These are phyloP conservation scores for Bombus ignitus DNA, from an alignment of 1,140 invertebrate species.

Conservation along the genomic window DNA sequence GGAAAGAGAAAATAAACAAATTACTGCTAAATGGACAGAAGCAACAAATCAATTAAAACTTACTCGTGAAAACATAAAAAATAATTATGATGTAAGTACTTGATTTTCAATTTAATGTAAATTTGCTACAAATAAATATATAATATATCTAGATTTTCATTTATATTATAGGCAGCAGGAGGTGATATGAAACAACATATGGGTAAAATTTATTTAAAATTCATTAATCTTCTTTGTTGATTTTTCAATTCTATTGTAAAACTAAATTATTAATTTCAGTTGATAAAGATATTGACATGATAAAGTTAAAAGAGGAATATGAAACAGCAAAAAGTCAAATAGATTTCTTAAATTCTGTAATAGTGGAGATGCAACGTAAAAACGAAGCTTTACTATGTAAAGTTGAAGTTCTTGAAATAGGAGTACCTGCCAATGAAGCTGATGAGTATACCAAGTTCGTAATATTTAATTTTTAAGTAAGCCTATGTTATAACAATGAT, in stretches of 20 bases:
- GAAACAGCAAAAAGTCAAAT: constrained; percentile 89
- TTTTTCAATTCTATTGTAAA: not conserved
- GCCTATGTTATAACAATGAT: constrained; percentile 28
- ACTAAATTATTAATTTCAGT: constrained; percentile 29
- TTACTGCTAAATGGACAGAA: constrained; percentile 72
- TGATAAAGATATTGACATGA: constrained; percentile 46
- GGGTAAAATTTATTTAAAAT: constrained; percentile 45
- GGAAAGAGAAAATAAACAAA: constrained; percentile 77
- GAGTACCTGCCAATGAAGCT: constrained; percentile 84
- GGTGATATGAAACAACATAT: constrained; percentile 61
- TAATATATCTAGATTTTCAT: constrained; percentile 4
- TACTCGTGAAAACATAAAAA: constrained; percentile 75
- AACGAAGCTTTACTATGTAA: constrained; percentile 92
- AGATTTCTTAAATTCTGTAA: constrained; percentile 97
- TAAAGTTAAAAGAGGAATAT: constrained; percentile 85
- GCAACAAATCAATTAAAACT: constrained; percentile 72
- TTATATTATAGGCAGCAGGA: constrained; percentile 36
- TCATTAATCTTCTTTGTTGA: not conserved
- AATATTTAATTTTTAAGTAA: constrained; percentile 7
- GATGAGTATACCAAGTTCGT: constrained; percentile 85
- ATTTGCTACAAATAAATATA: not conserved
- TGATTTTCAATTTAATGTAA: not conserved
- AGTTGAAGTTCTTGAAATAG: constrained; percentile 91
- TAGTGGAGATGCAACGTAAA: constrained; percentile 97
- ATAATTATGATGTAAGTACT: constrained; percentile 72